Percentiles rank a stretch among this genome's conserved stretches.
phyloP scores from a whole-genome alignment of 2,888 invertebrate species.

The Calameuta idolon region DNA sequence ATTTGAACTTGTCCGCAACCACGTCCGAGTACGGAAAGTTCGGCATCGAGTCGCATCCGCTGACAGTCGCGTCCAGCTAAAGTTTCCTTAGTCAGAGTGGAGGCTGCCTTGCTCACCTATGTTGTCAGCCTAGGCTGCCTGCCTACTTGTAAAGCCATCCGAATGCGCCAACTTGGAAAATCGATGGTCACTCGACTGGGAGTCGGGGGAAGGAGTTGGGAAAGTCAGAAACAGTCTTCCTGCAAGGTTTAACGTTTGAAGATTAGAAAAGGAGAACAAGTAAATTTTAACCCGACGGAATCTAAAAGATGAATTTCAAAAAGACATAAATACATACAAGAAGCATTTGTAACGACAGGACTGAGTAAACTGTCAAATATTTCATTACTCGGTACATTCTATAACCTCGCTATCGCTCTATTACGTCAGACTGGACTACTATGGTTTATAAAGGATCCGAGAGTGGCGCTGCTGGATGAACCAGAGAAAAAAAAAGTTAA shows the following conservation, averaged over 20 bases:
- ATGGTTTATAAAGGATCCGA: not conserved
- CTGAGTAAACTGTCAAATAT: not conserved
- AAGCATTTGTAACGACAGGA: not conserved
- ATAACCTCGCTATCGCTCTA: not conserved
- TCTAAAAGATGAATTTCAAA: not conserved
- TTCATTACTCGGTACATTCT: not conserved
- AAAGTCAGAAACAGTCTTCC: not conserved
- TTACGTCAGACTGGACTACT: not conserved
- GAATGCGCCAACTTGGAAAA: slow-evolving; percentile 18
- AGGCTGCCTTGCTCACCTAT: not conserved
- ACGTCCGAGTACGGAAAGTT: slow-evolving; percentile 31
- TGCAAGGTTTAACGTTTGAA: not conserved
- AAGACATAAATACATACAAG: not conserved
- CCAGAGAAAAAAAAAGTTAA: not conserved
- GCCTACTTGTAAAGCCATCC: slow-evolving; percentile 13
- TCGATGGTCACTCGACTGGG: not conserved
- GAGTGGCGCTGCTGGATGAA: not conserved
- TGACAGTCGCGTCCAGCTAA: not conserved
- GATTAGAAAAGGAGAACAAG: not conserved
- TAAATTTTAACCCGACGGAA: too few relatives aligned
- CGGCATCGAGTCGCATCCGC: not conserved
- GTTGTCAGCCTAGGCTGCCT: not conserved
- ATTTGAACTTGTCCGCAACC: slow-evolving; percentile 29
- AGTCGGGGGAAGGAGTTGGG: not conserved
- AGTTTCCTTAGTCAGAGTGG: not conserved